Evolutionary conservation across 2,113 vertebrate species (phyloP).

Genomic region (Ovis aries): ARS-UI_Ramb_v3.0 NC_056055.1:173711501-173712000

Average conservation of each 20-base stretch:
- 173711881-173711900: background rate
- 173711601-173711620: background rate
- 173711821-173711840: background rate
- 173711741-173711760: background rate
- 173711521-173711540: background rate
- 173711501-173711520: background rate
- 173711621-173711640: background rate
- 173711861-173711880: background rate
- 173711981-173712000: background rate
- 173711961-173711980: background rate
- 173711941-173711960: background rate
- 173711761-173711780: background rate
- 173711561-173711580: background rate
- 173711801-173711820: background rate
- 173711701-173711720: background rate
- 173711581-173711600: background rate
- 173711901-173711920: background rate
- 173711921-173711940: background rate
- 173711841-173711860: background rate
- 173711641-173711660: background rate
- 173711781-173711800: background rate
- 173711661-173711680: background rate
- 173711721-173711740: background rate
- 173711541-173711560: background rate
- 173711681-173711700: background rate